Evolutionary conservation across 2,888 invertebrate genomes (phyloP), one percentile per base, ranked within the genome.

Genomic region (Trichogramma evanescens): DNA sequence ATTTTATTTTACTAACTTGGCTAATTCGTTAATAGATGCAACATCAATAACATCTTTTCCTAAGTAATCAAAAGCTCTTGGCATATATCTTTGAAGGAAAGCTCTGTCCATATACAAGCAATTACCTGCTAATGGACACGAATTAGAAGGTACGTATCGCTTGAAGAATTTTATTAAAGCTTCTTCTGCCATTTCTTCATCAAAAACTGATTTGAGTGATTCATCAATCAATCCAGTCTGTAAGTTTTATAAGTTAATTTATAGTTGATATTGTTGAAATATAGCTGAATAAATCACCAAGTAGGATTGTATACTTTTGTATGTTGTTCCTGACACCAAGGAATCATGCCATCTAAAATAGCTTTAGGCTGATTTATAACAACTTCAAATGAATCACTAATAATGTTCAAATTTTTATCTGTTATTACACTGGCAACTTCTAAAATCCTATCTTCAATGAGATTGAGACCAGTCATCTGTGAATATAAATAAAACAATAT

Each of bases 11-110:
- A 43, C 50, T 52, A 70, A 79, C 80, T 70, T 79, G 66, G 79
- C 75, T 10, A 96, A 74, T 77, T 96, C 95, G 76, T 96, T 97
- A 10, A 98, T 79, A 0, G 91, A 85, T 44, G 91, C 91, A 2
- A 96, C 95, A 81, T 98, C 98, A 63, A 99, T 86, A 49, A 93
- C 88, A 68, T 96, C 84, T 77, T 97, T 94, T 75, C 96, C 94
- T 65, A 97, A 79, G 75, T 93, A 91, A 1, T 83, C 74, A 72
- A 89, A 75, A 6, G 96, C 79, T 45, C 68, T 80, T 0, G 95
- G 95, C 91, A 96, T 93, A 72, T 89, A 86, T 78, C 89, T 89
- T n/a, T 78, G 73, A 40, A 98, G 73, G 78, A 97, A 98, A 54
- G 87, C 67, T 64, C 90, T 82, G 75, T 98, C 97, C 84, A 89